Conservation (phyloP, 1,140 invertebrate species). For the Ceratitis capitata region DNA sequence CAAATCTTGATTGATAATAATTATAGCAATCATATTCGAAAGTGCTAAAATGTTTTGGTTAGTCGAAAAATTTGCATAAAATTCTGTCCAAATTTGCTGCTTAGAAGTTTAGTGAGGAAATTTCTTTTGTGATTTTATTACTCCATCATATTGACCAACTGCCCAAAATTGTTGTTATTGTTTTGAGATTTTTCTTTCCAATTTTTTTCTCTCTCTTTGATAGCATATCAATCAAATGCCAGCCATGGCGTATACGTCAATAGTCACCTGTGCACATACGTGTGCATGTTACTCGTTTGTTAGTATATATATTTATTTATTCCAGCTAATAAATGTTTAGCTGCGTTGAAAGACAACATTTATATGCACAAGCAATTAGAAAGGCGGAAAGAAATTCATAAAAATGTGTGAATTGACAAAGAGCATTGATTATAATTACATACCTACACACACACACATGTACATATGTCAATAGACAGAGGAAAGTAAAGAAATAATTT, state of each 20-base stretch:
- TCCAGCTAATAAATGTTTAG: neutral
- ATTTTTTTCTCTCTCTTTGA: neutral
- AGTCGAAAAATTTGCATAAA: neutral
- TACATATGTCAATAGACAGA: too few relatives aligned
- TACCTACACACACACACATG: too few relatives aligned
- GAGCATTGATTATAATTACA: neutral
- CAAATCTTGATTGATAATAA: neutral
- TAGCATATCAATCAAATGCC: neutral
- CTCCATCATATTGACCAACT: neutral
- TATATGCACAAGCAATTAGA: neutral
- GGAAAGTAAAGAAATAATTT: too few relatives aligned
- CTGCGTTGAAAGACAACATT: neutral
- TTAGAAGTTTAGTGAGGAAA: neutral
- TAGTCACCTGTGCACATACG: neutral
- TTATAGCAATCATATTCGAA: neutral
- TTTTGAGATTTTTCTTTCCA: too few relatives aligned
- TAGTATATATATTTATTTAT: neutral
- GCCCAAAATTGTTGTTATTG: neutral
- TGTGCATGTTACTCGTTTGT: neutral
- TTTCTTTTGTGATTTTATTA: neutral
- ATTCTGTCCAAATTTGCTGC: neutral
- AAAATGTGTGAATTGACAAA: neutral
- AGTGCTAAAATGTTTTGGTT: neutral
- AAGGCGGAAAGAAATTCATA: neutral
- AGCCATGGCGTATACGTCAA: neutral